These are phyloP conservation scores for Phyllopteryx taeniolatus DNA, from an alignment of 2,113 vertebrate genomes.

Conservation along the genomic window DNA sequence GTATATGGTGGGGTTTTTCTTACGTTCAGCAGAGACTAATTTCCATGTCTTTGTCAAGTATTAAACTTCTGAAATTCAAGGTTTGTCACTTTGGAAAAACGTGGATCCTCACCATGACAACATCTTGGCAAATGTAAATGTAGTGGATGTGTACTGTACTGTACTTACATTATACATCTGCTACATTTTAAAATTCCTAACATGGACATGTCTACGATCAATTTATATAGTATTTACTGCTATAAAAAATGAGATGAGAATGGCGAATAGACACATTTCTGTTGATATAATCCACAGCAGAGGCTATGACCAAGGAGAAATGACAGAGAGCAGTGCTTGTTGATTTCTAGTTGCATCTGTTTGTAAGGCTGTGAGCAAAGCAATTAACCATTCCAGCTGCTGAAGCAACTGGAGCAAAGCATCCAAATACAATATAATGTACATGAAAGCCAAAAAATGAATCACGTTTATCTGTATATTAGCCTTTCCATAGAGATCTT, in stretches of 20 bases:
- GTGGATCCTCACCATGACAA: background rate
- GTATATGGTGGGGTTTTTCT: background rate
- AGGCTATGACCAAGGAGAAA: background rate
- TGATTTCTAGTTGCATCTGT: slow-evolving; percentile 4
- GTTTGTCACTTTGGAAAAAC: too few species aligned
- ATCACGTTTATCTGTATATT: background rate
- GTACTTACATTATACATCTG: background rate
- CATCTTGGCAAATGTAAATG: background rate
- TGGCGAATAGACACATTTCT: background rate
- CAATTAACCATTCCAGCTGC: slow-evolving; percentile 11
- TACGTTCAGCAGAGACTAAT: slow-evolving; percentile 16
- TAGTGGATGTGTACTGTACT: background rate
- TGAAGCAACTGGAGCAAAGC: background rate
- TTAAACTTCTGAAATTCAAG: background rate
- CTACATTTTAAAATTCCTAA: background rate
- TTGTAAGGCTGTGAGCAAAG: slow-evolving; percentile 12
- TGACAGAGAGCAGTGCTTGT: background rate
- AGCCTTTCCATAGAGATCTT: background rate
- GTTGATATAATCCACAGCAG: background rate
- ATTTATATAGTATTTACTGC: background rate
- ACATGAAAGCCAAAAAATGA: background rate
- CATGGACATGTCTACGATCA: background rate
- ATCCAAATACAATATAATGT: background rate
- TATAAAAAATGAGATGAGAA: background rate
- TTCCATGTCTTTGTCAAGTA: slow-evolving; percentile 27